Conservation (phyloP, 1,140 invertebrate genomes). For the Trachymyrmex cornetzi region DNA sequence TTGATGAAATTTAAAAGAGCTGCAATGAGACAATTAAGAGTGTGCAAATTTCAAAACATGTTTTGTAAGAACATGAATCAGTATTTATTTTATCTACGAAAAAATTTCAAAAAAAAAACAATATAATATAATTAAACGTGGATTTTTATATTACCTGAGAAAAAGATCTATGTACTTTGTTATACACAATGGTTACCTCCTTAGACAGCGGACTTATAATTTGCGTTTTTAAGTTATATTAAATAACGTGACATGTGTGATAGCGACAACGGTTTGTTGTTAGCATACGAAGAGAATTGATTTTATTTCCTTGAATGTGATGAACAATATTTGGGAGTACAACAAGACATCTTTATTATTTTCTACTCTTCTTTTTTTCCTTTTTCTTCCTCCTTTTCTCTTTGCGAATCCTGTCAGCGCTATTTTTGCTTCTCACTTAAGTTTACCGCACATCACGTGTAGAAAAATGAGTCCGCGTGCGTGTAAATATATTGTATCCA, state of each 20-base stretch:
- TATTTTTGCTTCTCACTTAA: slow-evolving; percentile 65
- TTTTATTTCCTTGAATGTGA: slow-evolving; percentile 28
- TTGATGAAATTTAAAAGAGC: not conserved
- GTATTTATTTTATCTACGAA: slow-evolving; percentile 27
- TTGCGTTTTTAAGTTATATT: slow-evolving; percentile 24
- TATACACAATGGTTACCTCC: slow-evolving; percentile 34
- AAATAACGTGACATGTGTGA: slow-evolving; percentile 9
- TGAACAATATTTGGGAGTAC: slow-evolving; percentile 29
- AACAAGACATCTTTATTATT: slow-evolving; percentile 39
- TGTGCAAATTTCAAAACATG: slow-evolving; percentile 4
- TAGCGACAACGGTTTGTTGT: slow-evolving; percentile 16
- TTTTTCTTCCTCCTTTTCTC: not conserved
- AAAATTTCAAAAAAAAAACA: not conserved
- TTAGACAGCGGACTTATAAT: slow-evolving; percentile 37
- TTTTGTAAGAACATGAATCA: slow-evolving; percentile 13
- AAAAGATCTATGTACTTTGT: slow-evolving; percentile 1
- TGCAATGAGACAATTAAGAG: slow-evolving; percentile 2
- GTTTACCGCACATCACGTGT: not conserved
- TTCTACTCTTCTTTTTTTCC: slow-evolving; percentile 25
- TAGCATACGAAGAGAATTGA: slow-evolving; percentile 33
- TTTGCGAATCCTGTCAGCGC: not conserved
- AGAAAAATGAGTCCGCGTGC: not conserved
- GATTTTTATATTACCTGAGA: not conserved
- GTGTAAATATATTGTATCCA: slow-evolving; percentile 46
- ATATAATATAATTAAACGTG: slow-evolving; percentile 4